Conservation (phyloP, 1,140 invertebrate genomes). For the Pectinophora gossypiella region DNA sequence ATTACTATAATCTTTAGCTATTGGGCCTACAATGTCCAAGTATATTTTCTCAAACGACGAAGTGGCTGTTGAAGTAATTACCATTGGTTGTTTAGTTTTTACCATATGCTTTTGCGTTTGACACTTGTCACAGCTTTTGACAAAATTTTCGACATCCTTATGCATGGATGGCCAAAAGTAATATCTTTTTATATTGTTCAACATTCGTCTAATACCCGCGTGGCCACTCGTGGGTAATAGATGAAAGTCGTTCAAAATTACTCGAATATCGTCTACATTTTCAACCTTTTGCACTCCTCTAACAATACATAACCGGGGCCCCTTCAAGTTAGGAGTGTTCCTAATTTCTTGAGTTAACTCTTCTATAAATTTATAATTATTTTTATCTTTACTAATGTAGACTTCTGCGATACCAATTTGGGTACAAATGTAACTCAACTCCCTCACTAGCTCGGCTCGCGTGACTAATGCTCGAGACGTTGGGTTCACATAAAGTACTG, state of each 20-base stretch:
- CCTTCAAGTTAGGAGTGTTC: no score
- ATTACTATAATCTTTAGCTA: conserved; percentile 6
- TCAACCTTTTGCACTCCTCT: no score
- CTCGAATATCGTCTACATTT: no score
- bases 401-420: not conserved
- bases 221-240: conserved; percentile 28
- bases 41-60: conserved; percentile 13
- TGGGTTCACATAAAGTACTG: no score
- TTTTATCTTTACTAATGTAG: not conserved
- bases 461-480: conserved; percentile 1
- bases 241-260: conserved; percentile 32
- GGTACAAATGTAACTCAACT: not conserved
- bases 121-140: conserved; percentile 10
- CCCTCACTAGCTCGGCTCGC: not conserved
- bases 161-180: conserved; percentile 20
- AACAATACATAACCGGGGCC: no score
- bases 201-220: conserved; percentile 24
- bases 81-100: conserved; percentile 17
- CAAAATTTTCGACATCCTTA: conserved; percentile 13
- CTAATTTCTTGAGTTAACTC: no score
- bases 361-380: not conserved
- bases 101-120: conserved; percentile 22
- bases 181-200: conserved; percentile 26
- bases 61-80: conserved; percentile 12
- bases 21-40: conserved; percentile 22